These are phyloP conservation scores for Microctonus aethiopoides DNA, from an alignment of 2,888 invertebrate genomes.

Conservation along the genomic window DNA sequence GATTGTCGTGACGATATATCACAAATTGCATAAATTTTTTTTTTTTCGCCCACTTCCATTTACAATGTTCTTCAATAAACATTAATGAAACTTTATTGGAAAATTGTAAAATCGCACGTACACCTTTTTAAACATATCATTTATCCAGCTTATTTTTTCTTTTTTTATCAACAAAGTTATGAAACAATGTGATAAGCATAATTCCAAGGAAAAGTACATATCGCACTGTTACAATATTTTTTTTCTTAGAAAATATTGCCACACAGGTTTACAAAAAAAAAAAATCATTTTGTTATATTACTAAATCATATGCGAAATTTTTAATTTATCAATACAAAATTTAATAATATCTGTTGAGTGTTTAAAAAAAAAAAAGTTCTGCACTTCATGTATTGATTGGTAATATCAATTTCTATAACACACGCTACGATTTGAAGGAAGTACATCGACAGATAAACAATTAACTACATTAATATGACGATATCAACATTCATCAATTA, in stretches of 20 bases:
- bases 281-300: neutral
- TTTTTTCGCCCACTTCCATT: neutral
- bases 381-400: neutral
- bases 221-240: no score
- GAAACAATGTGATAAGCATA: no score
- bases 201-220: no score
- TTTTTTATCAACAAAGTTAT: no score
- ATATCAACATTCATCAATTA: neutral
- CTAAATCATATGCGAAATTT: neutral
- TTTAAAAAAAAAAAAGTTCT: neutral
- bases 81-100: no score
- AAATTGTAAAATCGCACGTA: no score
- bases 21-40: conserved; percentile 1
- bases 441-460: neutral
- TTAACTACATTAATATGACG: neutral
- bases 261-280: neutral
- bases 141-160: no score
- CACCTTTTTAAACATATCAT: no score
- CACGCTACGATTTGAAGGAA: neutral
- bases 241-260: no score
- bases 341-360: neutral
- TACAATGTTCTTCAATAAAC: no score
- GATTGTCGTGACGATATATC: conserved; percentile 25
- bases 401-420: neutral
- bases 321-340: neutral